A percentile compares a stretch with the other conserved stretches of the same genome.
phyloP scores from a whole-genome alignment of 2,797 vertebrate species.

The Netta rufina region DNA sequence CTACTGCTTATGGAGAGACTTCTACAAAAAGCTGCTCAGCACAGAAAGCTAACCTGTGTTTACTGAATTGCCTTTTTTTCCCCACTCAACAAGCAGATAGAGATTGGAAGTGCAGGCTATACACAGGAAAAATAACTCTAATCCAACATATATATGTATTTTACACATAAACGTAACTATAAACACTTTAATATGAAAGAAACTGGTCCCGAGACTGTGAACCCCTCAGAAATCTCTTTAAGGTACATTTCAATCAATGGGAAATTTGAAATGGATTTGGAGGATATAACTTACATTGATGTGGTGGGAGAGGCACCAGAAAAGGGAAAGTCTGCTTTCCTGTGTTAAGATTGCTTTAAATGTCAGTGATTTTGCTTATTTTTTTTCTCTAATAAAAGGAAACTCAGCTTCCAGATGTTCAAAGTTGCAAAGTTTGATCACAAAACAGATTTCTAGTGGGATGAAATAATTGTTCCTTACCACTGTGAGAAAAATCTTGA shows the following conservation, averaged over 20 bases:
- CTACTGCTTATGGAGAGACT: background rate
- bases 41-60: background rate
- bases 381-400: background rate
- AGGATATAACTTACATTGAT: background rate
- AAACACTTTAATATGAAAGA: background rate
- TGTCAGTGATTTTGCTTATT: background rate
- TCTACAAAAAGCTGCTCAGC: background rate
- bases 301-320: background rate
- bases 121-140: background rate
- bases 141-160: background rate
- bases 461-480: background rate
- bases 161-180: background rate
- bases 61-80: background rate
- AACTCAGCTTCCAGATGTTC: background rate
- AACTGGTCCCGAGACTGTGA: background rate
- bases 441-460: background rate
- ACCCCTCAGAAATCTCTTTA: background rate
- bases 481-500: background rate
- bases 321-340: background rate
- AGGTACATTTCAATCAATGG: background rate
- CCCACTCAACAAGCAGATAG: background rate
- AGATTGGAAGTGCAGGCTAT: accelerated
- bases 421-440: background rate
- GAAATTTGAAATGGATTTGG: background rate
- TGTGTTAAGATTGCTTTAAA: background rate